Conservation (phyloP, 2,797 vertebrate species). For the Salmo trutta region DNA sequence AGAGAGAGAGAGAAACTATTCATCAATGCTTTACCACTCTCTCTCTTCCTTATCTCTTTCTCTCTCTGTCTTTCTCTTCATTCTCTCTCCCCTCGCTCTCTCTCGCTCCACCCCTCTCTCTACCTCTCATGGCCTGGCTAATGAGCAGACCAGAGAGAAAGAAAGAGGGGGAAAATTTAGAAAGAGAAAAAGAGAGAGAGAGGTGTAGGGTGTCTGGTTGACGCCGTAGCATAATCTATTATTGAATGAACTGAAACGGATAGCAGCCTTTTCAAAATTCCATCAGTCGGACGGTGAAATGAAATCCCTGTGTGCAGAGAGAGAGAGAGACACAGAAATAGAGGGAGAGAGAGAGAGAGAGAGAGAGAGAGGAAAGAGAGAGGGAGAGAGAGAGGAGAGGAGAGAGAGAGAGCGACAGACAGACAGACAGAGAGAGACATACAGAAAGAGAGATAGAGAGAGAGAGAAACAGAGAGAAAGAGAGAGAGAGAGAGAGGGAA, state of each 20-base stretch:
- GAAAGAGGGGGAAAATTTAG: neutral
- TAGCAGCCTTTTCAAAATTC: conserved; percentile 54
- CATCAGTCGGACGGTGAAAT: conserved; percentile 42
- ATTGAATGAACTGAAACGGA: conserved; percentile 55
- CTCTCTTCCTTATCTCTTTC: conserved; percentile 19
- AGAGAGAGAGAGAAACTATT: conserved; percentile 36
- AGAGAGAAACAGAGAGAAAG: too few relatives aligned
- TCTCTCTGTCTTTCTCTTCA: neutral
- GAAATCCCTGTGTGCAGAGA: conserved; percentile 21
- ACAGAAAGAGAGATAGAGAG: too few relatives aligned
- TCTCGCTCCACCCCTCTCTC: neutral
- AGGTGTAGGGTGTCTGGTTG: conserved; percentile 65
- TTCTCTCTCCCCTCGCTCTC: neutral
- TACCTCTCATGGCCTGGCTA: conserved; percentile 35
- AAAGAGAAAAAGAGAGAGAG: conserved; percentile 17
- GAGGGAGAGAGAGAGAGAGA: neutral
- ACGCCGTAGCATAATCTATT: conserved; percentile 66
- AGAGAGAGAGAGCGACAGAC: too few relatives aligned
- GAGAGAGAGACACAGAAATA: neutral
- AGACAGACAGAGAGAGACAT: too few relatives aligned
- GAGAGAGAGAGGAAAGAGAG: fast-evolving
- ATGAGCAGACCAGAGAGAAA: conserved; percentile 41
- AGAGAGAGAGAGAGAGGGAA: too few relatives aligned
- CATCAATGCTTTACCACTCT: conserved; percentile 47
- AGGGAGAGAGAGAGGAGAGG: fast-evolving